These are phyloP conservation scores for Trichopoda pennipes DNA, from an alignment of 2,888 invertebrate genomes.

Conservation along the genomic window DNA sequence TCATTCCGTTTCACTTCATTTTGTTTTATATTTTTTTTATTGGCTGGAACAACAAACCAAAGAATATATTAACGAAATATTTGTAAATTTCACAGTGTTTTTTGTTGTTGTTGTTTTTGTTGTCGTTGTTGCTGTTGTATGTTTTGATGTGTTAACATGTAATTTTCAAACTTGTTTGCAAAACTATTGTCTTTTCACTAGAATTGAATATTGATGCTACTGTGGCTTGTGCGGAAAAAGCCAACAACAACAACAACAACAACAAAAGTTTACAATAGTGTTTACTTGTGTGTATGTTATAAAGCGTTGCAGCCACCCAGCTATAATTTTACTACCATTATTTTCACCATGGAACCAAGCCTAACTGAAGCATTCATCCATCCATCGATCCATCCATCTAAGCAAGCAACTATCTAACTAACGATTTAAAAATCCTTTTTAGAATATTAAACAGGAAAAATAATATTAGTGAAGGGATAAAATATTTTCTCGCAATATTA, in stretches of 20 bases:
- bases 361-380: slow-evolving; percentile 45
- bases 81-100: slow-evolving; percentile 25
- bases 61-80: slow-evolving; percentile 49
- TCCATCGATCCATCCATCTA: slow-evolving; percentile 28
- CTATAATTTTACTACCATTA: slow-evolving; percentile 51
- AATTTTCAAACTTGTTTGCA: slow-evolving; percentile 59
- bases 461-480: slow-evolving; percentile 4
- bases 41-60: slow-evolving; percentile 32
- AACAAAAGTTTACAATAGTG: slow-evolving; percentile 22
- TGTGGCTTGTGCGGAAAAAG: slow-evolving; percentile 36
- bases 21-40: slow-evolving; percentile 6
- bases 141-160: slow-evolving; percentile 61
- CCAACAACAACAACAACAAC: not conserved
- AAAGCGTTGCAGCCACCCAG: slow-evolving; percentile 41
- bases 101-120: slow-evolving; percentile 1
- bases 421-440: slow-evolving; percentile 63
- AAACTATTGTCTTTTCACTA: slow-evolving; percentile 51
- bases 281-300: slow-evolving; percentile 35
- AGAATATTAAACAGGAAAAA: slow-evolving; percentile 59
- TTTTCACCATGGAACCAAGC: slow-evolving; percentile 48
- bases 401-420: slow-evolving; percentile 23
- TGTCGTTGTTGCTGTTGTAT: slow-evolving; percentile 23
- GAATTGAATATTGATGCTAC: slow-evolving; percentile 34
- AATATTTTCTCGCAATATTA: slow-evolving; percentile 12
- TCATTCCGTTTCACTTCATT: slow-evolving; percentile 58